Evolutionary conservation across 1,140 invertebrate species (phyloP), one percentile per base, ranked within the genome.

Genomic region (Drosophila rufa): DNA sequence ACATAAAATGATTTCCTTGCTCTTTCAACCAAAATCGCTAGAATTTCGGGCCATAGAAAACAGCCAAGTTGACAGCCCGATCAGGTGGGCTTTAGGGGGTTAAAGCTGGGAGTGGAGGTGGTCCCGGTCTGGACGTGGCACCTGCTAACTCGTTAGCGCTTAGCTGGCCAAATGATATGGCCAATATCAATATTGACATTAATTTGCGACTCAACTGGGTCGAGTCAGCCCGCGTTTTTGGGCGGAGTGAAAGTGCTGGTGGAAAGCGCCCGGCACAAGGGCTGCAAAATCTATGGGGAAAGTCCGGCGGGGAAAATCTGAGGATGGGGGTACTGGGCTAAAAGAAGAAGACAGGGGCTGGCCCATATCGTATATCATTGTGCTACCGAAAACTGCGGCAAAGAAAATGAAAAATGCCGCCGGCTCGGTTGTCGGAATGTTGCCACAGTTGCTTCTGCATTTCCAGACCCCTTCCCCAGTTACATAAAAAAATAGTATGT

Each of bases 111-210:
- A 15, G 27, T 14, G 19, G 19, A 3, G 8, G 3, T 36, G 25
- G 19, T 25, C 27, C 36, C 75, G 46, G 46, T 64, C 46, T 62
- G 64, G 50, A 46, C 11, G 45, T 46, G 67, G 48, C 73, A 82
- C 43, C 80, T 82, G 75, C 51, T 64, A 82, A 68, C 81, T 84
- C 71, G 77, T 85, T 85, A 80, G 73, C 58, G 67, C 82, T 74
- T 68, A 80, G 69, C 68, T 45, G 56, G 66, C 77, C 43, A 85
- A 84, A 85, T 74, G 73, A 80, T 74, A 56, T 60, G 81, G 55
- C 73, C 73, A 84, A 84, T 77, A 80, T 77, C 82, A 84, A 84
- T 84, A 85, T 84, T 85, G 82, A 85, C 81, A 81, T 80, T 85
- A 80, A 85, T 85, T 80, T 85, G 61, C 58, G 50, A 38, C 58